Evolutionary conservation across 2,113 vertebrate species (phyloP), one percentile per base, ranked within the genome.

Genomic region (Trichomycterus rosablanca): DNA sequence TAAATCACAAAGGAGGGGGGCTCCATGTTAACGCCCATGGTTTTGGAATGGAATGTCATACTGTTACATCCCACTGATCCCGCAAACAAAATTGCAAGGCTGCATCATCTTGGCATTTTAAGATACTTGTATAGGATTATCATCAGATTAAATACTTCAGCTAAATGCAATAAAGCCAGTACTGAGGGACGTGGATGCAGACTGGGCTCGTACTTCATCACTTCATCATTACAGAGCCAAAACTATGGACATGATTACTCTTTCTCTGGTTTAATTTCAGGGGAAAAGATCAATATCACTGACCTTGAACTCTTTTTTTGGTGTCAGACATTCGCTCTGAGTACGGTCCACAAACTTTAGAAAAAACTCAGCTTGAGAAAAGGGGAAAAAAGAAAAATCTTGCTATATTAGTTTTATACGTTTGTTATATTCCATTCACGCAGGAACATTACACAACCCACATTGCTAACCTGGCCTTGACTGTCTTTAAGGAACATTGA

Each of bases 191-290:
- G 42, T 10, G 62, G 34, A 39, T 30, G 42, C n/a, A 15, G 26
- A 30, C 5, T 14, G 12, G 19, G 32, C 42, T 48, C 24, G 63
- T 66, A 75, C 43, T 68, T 83, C 75, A 73, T 55, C 67, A 10
- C 72, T 20, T 67, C 66, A 66, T 78, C 78, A 82, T 82, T 72
- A 68, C 11, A 34, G 60, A 14, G 45, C 48, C n/a, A 28, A 7
- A 44, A 62, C 39, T 63, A 54, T 18, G 2, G 40, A 55, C 62
- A 34, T 46, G 22, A 57, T 48, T 65, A 43, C 26, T 32, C 34
- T 19, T 30, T 46, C 15, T 64, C 52, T 35, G 19, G 24, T n/a
- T 34, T 23, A 9, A 24, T 63, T 63, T 45, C 50, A 54, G 12
- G 32, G 24, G 40, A 7, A 40, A 65, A 48, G 51, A 65, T 49